These are phyloP conservation scores for Cerastis leucographa DNA, from an alignment of 2,888 invertebrate species.

Conservation along the genomic window DNA sequence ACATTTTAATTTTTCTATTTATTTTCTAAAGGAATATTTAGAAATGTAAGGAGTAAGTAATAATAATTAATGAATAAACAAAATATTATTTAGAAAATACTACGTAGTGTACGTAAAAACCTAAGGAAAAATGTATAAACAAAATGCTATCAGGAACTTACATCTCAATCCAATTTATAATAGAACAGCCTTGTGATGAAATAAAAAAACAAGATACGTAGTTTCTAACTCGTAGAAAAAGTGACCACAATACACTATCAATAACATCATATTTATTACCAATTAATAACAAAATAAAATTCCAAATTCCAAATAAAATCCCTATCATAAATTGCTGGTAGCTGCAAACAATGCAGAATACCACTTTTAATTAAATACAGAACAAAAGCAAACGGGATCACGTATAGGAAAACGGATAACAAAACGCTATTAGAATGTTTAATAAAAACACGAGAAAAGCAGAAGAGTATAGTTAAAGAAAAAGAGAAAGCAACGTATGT, in stretches of 20 bases:
- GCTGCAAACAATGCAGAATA: conserved; percentile 37
- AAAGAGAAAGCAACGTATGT: conserved; percentile 70
- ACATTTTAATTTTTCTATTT: too few species aligned
- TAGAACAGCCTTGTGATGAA: not conserved
- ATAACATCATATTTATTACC: not conserved
- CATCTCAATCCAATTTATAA: not conserved
- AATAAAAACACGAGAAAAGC: conserved; percentile 57
- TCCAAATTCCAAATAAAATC: conserved; percentile 33
- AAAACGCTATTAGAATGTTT: conserved; percentile 65
- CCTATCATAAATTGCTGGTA: conserved; percentile 50
- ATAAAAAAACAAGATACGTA: not conserved
- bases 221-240: not conserved
- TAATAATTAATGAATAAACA: not conserved
- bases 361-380: conserved; percentile 66
- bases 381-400: conserved; percentile 50
- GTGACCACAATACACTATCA: not conserved
- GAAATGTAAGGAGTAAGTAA: too few species aligned
- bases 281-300: conserved; percentile 28
- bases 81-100: not conserved
- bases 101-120: not conserved
- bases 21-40: too few species aligned
- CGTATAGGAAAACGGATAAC: conserved; percentile 59
- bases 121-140: not conserved
- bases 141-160: not conserved
- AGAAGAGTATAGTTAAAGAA: conserved; percentile 63